Conservation (phyloP, 1,140 invertebrate species). For the Chymomyza costata region DNA sequence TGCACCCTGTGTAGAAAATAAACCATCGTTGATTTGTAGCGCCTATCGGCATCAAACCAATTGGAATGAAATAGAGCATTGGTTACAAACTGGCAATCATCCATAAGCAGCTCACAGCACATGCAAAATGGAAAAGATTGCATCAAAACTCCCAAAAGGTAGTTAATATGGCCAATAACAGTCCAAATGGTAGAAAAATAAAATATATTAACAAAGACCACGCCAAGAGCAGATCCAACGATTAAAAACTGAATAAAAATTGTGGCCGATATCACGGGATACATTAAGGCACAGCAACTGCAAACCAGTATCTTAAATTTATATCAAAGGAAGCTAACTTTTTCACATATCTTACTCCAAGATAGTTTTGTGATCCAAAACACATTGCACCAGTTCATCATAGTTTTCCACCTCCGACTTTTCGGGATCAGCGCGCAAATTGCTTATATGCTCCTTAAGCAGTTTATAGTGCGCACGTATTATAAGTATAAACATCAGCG, state of each 20-base stretch:
- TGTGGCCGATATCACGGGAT: constrained; percentile 12
- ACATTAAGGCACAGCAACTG: constrained; percentile 5
- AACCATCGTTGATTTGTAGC: constrained; percentile 9
- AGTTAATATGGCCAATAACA: background rate
- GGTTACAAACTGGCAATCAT: constrained; percentile 2
- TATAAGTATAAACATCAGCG: constrained; percentile 10
- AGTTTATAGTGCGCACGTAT: constrained; percentile 11
- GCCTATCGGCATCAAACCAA: constrained; percentile 10
- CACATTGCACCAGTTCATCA: constrained; percentile 11
- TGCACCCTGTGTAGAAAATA: constrained; percentile 9
- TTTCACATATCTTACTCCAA: constrained; percentile 12
- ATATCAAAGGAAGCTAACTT: too few relatives aligned
- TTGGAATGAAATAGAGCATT: constrained; percentile 7
- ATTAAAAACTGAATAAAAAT: constrained; percentile 19
- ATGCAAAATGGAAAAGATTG: constrained; percentile 22
- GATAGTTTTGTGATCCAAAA: constrained; percentile 16
- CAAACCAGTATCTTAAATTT: background rate
- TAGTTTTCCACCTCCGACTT: constrained; percentile 10
- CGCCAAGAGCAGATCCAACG: constrained; percentile 5
- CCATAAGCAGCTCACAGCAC: constrained; percentile 14
- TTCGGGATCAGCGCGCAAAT: background rate
- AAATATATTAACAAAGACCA: constrained; percentile 13
- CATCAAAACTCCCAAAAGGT: background rate
- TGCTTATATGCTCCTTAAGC: background rate
- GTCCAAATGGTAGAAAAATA: constrained; percentile 7